Base-by-base conservation (phyloP, 1,140 invertebrate genomes). In the Catajapyx aquilonaris region DNA sequence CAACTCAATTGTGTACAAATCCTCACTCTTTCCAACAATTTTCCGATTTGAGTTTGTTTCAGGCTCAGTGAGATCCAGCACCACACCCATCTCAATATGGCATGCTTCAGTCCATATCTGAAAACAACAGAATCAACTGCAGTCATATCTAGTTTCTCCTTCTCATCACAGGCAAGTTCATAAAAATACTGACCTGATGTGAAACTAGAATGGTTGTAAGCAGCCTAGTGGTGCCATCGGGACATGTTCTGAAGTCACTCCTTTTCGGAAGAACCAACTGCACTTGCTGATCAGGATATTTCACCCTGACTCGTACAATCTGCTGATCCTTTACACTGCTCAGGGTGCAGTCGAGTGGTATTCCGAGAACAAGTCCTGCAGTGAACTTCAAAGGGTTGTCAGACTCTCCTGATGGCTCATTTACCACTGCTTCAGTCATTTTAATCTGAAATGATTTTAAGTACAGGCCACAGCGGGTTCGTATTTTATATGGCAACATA, bases 371-470 rank as follows among this genome's bases (percentile, higher is more conserved):
- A 0, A 95, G 66, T 0, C 88, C 88, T 1, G 88, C 86, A 15
- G 85, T 87, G 50, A 94, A 91, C 54, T 91, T 88, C n/a, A 90
- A 55, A 5, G 83, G 73, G 36, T 70, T 76, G 52, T 96, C 88
- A 13, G 71, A 69, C 47, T 81, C 71, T 3, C 71, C 74, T 41
- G 72, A 69, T 7, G 88, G 88, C 50, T 93, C 84, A 34, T 80
- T 61, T 34, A 96, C 85, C 1, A 67, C 62, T 15, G 83, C 87
- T 20, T 66, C 69, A 47, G 81, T 83, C 66, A 78, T 77, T 32
- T 64, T 57, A 20, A 81, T 75, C 64, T 76, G 48, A 20, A n/a
- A n/a, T n/a, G n/a, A n/a, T n/a, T n/a, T n/a, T n/a, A n/a, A n/a
- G n/a, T n/a, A n/a, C n/a, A n/a, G n/a, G n/a, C n/a, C n/a, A n/a